Evolutionary conservation across 2,888 invertebrate genomes (phyloP), one percentile per base, ranked within the genome.

Genomic region (Lepeophtheirus nordmannii): DNA sequence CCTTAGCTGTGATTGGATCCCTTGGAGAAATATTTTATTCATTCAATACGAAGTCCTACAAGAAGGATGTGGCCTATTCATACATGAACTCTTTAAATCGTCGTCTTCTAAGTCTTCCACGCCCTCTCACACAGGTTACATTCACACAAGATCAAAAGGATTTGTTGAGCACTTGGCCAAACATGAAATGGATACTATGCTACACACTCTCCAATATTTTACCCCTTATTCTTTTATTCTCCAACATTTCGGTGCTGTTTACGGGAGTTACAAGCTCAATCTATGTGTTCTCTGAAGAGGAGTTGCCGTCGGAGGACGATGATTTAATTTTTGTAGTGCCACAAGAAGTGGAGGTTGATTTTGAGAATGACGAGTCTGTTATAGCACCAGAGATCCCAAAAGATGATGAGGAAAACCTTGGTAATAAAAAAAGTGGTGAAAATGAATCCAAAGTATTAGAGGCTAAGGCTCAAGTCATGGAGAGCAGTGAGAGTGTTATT

Each of bases 1-100:
- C 53, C 17, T n/a, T 46, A 8, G 53, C 53, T 46, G 53, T 46
- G 53, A 46, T 46, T 46, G 53, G 53, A 46, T 46, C 53, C 53
- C 3, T 46, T 46, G 17, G 53, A 46, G 53, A 46, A 17, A 46
- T 46, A 8, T 8, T 46, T 14, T 46, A 46, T 17, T 46, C 53
- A 46, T 17, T 46, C 53, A 46, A 46, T 8, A 46, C 53, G 3
- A 8, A 5, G 8, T 46, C 53, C 8, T 46, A 46, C 53, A 46
- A 46, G 53, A 17, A 2, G 17, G 53, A 46, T 17, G 53, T 46
- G 5, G 53, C 53, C 53, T 46, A n/a, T 17, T 46, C 53, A 2
- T 46, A 46, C 53, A 46, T 46, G 53, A 46, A 17, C 53, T 46
- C 53, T 8, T 17, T 46, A 8, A 46, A 46, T 17, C 53, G 53